Evolutionary conservation across 37 sponge, comb jelly and placozoan species (phyloP).

Genomic region (Cliona cf. orientalis): DNA sequence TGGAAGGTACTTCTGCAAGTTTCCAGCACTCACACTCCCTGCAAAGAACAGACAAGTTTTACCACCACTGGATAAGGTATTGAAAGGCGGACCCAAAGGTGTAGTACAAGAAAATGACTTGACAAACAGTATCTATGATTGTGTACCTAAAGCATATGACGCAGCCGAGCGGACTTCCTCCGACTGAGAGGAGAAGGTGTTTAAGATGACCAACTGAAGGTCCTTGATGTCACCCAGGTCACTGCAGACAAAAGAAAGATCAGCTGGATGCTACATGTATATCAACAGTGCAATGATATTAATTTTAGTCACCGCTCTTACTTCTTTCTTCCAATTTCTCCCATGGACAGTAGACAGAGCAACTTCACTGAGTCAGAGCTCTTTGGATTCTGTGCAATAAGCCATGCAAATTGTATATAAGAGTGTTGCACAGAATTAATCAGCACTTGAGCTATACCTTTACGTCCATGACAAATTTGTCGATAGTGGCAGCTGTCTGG

Average conservation of each 20-base stretch:
- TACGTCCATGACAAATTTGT: slow-evolving; percentile 71
- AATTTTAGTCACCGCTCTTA: slow-evolving; percentile 13
- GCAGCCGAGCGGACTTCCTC: slow-evolving; percentile 98
- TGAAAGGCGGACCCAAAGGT: background rate
- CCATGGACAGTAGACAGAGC: slow-evolving; percentile 86
- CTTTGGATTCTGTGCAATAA: slow-evolving; percentile 28
- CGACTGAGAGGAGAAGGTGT: slow-evolving; percentile 79
- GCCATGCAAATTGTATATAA: background rate
- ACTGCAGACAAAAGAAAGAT: slow-evolving; percentile 50
- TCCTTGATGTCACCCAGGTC: slow-evolving; percentile 75
- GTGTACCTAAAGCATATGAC: slow-evolving; percentile 88
- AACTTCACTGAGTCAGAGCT: slow-evolving; percentile 74
- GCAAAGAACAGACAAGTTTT: background rate
- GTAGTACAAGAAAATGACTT: background rate
- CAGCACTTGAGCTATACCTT: slow-evolving; percentile 38
- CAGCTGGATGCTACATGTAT: background rate
- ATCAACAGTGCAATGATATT: background rate
- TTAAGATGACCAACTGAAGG: slow-evolving; percentile 79
- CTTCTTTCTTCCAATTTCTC: slow-evolving; percentile 92
- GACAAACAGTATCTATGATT: background rate
- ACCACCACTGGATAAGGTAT: background rate
- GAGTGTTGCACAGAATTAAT: background rate
- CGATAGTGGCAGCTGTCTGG: slow-evolving; percentile 54
- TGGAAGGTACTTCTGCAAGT: slow-evolving; percentile 88
- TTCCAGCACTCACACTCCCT: slow-evolving; percentile 95